Evolutionary conservation across 2,113 vertebrate species (phyloP).

Genomic region (Galeopterus variegatus): DNA sequence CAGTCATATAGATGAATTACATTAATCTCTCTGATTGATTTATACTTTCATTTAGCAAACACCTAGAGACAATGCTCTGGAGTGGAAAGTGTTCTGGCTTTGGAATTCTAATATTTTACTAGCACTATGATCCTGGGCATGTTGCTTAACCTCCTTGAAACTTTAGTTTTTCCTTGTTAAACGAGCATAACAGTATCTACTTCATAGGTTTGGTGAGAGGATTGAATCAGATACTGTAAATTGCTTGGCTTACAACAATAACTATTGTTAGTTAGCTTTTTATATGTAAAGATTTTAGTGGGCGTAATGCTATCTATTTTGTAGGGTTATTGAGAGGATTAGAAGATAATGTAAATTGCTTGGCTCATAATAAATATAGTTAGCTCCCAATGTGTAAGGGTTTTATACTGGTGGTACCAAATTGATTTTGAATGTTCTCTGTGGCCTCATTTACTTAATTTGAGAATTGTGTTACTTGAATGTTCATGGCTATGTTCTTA

Average conservation of each 20-base stretch:
- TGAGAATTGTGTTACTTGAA: neutral
- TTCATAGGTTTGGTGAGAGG: neutral
- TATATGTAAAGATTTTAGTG: neutral
- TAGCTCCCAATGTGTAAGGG: neutral
- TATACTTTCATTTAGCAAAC: neutral
- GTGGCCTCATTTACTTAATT: neutral
- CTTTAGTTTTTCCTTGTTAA: neutral
- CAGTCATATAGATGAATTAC: neutral
- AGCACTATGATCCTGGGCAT: neutral
- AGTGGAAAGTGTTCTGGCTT: neutral
- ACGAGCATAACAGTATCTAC: neutral
- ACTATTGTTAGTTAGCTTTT: neutral
- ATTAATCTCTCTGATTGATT: neutral
- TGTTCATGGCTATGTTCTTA: neutral
- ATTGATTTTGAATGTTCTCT: slow-evolving; percentile 18
- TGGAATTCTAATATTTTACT: neutral
- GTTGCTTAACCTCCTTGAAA: neutral
- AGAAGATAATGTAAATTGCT: neutral
- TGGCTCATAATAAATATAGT: neutral
- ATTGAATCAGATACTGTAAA: neutral
- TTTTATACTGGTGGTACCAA: neutral
- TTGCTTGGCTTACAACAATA: neutral
- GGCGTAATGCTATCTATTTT: neutral
- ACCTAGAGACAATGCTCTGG: neutral
- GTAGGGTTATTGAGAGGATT: neutral